Evolutionary conservation across 2,888 invertebrate genomes (phyloP), one percentile per base, ranked within the genome.

Genomic region (Laothoe populi): DNA sequence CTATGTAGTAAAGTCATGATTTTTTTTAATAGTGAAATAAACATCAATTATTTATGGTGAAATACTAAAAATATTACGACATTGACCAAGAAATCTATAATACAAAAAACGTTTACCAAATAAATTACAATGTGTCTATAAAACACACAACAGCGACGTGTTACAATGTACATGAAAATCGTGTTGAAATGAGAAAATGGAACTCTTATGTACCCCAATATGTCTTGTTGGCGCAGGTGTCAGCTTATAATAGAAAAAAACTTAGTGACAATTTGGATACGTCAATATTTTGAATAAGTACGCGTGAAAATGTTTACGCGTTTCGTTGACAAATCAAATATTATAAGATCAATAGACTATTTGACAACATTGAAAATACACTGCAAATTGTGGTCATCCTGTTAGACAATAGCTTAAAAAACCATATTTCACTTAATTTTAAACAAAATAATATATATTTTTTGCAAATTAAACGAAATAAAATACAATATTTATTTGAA

Each of bases 151-250:
- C 65, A 70, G 62, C 59, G 46, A 69, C 68, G 64, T 63, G 64
- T 68, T 64, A 66, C 66, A 66, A 63, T 60, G 61, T 66, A 63
- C 63, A 64, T 63, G 63, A 64, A 64, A 70, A 70, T 64, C 64
- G 35, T 13, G 53, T 21, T 49, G 35, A 59, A 53, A 59, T 53
- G 35, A 69, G 64, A 64, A 65, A 72, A 70, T 64, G 61, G 66
- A 63, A 57, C 60, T 64, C 68, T 71, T 66, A 73, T 65, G 67
- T 70, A 72, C 71, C 68, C 63, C 69, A 70, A 73, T 72, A 67
- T 66, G 65, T 74, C 70, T 70, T 60, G 53, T 66, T 70, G 66
- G 63, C 75, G 49, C 71, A 73, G 73, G 73, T 73, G 73, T 73
- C 69, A 67, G 63, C 64, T 65, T 48, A 53, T 16, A 53, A 48